Conservation (phyloP, 2,113 vertebrate genomes). For the Cryptomyrus ogoouensis region DNA sequence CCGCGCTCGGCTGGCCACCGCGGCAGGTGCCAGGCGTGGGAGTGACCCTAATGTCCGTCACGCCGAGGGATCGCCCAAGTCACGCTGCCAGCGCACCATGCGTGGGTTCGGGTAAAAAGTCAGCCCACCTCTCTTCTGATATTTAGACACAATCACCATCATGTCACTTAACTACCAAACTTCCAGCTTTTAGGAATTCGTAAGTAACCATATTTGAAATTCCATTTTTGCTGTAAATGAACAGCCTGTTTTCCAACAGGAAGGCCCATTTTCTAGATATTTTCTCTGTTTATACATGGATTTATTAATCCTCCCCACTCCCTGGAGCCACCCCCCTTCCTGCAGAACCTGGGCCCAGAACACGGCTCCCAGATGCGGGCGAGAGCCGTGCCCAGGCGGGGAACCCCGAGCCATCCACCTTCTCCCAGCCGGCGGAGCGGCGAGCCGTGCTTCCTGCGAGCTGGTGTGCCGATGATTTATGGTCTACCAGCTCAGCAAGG, state of each 20-base stretch:
- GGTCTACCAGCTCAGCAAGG: conserved; percentile 70
- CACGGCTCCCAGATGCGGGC: conserved; percentile 17
- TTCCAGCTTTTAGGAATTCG: neutral
- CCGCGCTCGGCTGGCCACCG: conserved; percentile 54
- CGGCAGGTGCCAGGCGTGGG: conserved; percentile 56
- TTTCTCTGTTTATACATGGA: neutral
- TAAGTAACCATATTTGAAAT: neutral
- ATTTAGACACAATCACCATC: neutral
- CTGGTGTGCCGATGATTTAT: conserved; percentile 71
- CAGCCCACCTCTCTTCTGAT: neutral
- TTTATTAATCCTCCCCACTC: neutral
- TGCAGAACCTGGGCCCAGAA: conserved; percentile 17
- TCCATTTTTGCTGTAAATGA: neutral
- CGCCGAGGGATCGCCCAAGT: neutral
- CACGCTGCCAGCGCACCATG: neutral
- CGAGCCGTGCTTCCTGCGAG: conserved; percentile 58
- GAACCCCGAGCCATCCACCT: conserved; percentile 18
- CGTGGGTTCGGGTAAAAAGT: neutral
- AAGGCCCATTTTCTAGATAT: neutral
- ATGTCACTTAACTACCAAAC: neutral
- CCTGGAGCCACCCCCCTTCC: conserved; percentile 36
- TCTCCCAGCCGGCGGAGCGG: conserved; percentile 5
- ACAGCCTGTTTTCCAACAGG: neutral
- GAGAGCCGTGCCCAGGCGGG: conserved; percentile 21
- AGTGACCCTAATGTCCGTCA: neutral